Percentiles rank a stretch among this genome's conserved stretches.
These are phyloP conservation scores for Phyllostomus hastatus DNA, from an alignment of 2,113 vertebrate genomes.

Conservation along the genomic window DNA sequence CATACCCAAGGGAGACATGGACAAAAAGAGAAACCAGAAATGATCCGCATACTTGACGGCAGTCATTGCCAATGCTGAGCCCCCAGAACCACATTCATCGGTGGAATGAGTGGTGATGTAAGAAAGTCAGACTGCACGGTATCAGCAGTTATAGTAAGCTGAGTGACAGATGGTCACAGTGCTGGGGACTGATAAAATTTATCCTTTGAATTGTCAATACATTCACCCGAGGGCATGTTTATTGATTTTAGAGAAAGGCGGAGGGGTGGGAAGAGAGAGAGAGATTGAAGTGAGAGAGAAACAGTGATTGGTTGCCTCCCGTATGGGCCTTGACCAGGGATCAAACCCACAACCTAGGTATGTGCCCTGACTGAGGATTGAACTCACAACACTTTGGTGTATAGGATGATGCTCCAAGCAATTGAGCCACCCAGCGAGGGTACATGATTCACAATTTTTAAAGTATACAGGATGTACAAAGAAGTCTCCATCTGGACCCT, in stretches of 20 bases:
- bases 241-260: too few species aligned
- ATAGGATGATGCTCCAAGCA: too few species aligned
- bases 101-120: not conserved
- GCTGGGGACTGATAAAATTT: not conserved
- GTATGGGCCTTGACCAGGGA: too few species aligned
- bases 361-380: too few species aligned
- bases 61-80: not conserved
- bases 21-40: not conserved
- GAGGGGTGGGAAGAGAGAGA: too few species aligned
- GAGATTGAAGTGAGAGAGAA: too few species aligned
- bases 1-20: not conserved
- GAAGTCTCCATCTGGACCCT: not conserved
- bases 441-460: not conserved
- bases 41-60: too few species aligned
- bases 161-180: not conserved
- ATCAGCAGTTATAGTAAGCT: not conserved
- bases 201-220: not conserved
- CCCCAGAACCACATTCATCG: not conserved
- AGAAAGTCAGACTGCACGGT: not conserved
- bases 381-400: too few species aligned
- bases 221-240: not conserved
- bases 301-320: too few species aligned
- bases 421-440: too few species aligned
- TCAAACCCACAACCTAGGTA: too few species aligned
- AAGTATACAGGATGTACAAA: not conserved